phyloP scores from a whole-genome alignment of 2,888 invertebrate genomes.

The Schizaphis graminum region DNA sequence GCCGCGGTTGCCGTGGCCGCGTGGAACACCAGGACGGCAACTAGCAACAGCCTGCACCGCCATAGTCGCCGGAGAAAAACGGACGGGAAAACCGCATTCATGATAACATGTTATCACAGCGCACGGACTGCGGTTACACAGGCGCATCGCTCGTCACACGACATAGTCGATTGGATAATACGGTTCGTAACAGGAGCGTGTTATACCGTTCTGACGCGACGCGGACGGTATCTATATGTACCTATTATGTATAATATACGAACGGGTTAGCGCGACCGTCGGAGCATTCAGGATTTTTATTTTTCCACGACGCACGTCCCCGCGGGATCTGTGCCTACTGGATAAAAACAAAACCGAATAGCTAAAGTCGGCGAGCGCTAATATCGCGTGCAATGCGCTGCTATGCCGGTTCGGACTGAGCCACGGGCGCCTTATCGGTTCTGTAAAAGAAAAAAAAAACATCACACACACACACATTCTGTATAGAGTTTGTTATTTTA shows the following conservation, averaged over 20 bases:
- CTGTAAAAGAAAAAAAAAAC: slow-evolving; percentile 63
- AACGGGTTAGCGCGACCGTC: not conserved
- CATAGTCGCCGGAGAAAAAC: slow-evolving; percentile 64
- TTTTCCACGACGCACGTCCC: slow-evolving; percentile 27
- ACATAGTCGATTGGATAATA: slow-evolving; percentile 1
- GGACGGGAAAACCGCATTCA: slow-evolving; percentile 62
- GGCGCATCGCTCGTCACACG: slow-evolving; percentile 35
- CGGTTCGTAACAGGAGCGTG: not conserved
- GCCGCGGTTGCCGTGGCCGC: slow-evolving; percentile 32
- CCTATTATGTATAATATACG: not conserved
- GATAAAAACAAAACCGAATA: not conserved
- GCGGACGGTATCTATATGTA: not conserved
- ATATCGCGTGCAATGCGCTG: slow-evolving; percentile 23
- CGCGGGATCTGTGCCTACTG: slow-evolving; percentile 2
- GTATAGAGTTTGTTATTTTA: slow-evolving; percentile 56
- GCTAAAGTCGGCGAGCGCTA: not conserved
- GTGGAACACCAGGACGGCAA: slow-evolving; percentile 52
- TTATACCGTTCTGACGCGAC: not conserved
- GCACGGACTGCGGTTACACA: slow-evolving; percentile 50
- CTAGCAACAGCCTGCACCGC: slow-evolving; percentile 62
- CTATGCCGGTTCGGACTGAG: slow-evolving; percentile 53
- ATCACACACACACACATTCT: slow-evolving; percentile 47
- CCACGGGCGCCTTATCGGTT: slow-evolving; percentile 62
- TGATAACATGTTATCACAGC: slow-evolving; percentile 64
- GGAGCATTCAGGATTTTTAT: not conserved